Percentiles rank a stretch among this genome's conserved stretches.
Conservation (phyloP, 2,797 vertebrate species). For the Rhodeus uyekii region DNA sequence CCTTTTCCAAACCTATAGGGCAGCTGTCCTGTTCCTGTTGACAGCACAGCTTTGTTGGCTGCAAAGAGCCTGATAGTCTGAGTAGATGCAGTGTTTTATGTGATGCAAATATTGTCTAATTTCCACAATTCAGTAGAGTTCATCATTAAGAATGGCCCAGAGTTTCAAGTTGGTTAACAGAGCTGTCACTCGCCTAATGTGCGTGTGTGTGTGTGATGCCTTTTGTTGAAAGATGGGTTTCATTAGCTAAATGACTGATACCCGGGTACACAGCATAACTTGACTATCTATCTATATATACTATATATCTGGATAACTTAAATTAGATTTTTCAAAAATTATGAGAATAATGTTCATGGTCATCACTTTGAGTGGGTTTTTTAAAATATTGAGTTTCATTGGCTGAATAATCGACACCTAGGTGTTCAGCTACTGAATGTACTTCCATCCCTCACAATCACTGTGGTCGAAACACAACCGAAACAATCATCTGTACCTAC, state of each 20-base stretch:
- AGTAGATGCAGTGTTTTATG: neutral
- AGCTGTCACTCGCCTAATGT: no score
- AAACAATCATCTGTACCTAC: neutral
- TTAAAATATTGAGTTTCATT: no score
- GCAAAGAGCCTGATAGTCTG: neutral
- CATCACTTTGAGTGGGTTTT: neutral
- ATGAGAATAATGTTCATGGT: neutral
- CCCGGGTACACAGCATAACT: neutral
- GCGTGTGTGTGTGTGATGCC: neutral
- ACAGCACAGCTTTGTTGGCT: slow-evolving; percentile 25
- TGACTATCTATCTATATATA: neutral
- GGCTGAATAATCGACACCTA: neutral
- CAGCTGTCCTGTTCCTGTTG: slow-evolving; percentile 46
- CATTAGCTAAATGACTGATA: neutral
- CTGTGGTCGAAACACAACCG: neutral
- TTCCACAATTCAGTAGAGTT: neutral
- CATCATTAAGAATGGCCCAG: neutral
- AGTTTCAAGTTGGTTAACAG: neutral
- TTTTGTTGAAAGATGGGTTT: neutral
- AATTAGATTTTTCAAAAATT: neutral
- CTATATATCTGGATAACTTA: neutral
- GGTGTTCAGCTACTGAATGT: neutral
- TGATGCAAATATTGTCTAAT: neutral
- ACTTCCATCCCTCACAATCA: neutral
- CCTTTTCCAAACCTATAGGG: slow-evolving; percentile 4